Base-by-base conservation (phyloP, 2,113 vertebrate genomes). In the Circaetus cinerascens region DNA sequence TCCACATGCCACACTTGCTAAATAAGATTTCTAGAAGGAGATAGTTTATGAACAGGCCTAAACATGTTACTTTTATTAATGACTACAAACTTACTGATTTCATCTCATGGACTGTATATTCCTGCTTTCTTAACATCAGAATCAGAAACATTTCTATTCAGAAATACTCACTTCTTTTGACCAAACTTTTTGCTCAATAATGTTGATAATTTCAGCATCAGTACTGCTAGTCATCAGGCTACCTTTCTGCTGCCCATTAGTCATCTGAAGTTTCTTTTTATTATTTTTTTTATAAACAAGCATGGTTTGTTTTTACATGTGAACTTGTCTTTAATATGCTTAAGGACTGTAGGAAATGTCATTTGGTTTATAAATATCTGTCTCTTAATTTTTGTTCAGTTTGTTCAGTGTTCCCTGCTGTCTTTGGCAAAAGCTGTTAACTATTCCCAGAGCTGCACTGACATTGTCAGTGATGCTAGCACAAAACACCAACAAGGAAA, bases 391-490 rank as follows among this genome's bases (percentile, higher is more conserved):
- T 89, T 92, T 92, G 30, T 93, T 95, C 19, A 0, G 21, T 85
- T 80, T 71, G 13, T 16, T 53, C 55, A 21, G 27, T 9, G 26
- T 30, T 88, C 29, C 53, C 60, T 87, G 45, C 27, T 43, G 41
- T 89, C 69, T 88, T 81, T 91, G 46, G 63, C 23, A 94, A 88
- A 90, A 94, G 50, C 66, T 95, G n/a, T 51, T 81, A 71, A 68
- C 45, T 75, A 30, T 64, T 95, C 66, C 74, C 77, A 94, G 72
- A 77, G 40, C 62, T 85, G n/a, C 9, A 5, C 46, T 82, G 87
- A 95, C 55, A 79, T 80, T 87, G n/a, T 55, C 93, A 85, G 4
- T 79, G 88, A 62, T 25, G 15, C 27, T 20, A 62, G 30, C 45
- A 79, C 32, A 80, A 79, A 81, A 41, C 40, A 67, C 43, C 66